Base-by-base conservation (phyloP, 2,888 invertebrate genomes). In the Ophioninae sp. region DNA sequence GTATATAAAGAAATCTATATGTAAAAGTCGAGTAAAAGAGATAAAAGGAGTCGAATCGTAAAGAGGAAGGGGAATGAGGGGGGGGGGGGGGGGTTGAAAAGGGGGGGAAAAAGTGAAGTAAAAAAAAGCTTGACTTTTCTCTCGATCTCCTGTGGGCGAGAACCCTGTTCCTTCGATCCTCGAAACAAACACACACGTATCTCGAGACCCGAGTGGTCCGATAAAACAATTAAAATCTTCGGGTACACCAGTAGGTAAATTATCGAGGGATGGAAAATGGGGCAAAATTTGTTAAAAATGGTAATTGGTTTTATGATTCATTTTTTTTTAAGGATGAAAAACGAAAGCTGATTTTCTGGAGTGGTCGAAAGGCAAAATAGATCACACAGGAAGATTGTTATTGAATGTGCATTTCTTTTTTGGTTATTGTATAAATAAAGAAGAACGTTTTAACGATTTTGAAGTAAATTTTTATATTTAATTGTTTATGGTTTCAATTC, bases 101-200 rank as follows among this genome's bases (percentile, higher is more conserved):
- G 41, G 63, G 56, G 79, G 76, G 59, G 64, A 71, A 56, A 64
- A 39, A 71, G 30, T 41, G 22, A 22, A 44, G 37, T 72, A 37
- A 56, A 41, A 73, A 74, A 44, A 73, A 65, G 58, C 64, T 20
- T 41, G 20, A 51, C 10, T 64, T 64, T 74, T 74, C 64, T 64
- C 51, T 20, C 51, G 51, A 64, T 44, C 51, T 23, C 64, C 44
- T 41, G 51, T 74, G 64, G n/a, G 61, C 44, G 73, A 73, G 63
- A 6, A 39, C 41, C n/a, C 20, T 6, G 74, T 17, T 73, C 37
- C 37, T 51, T 51, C 37, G 37, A 74, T 56, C 30, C 22, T 74
- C 8, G 51, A 37, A 64, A 23, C n/a, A 44, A 20, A n/a, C 30
- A 23, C 23, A 30, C 51, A n/a, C 17, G 23, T 64, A 44, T 61